Evolutionary conservation across 2,113 vertebrate species (phyloP).

Genomic region (Theristicus caerulescens): DNA sequence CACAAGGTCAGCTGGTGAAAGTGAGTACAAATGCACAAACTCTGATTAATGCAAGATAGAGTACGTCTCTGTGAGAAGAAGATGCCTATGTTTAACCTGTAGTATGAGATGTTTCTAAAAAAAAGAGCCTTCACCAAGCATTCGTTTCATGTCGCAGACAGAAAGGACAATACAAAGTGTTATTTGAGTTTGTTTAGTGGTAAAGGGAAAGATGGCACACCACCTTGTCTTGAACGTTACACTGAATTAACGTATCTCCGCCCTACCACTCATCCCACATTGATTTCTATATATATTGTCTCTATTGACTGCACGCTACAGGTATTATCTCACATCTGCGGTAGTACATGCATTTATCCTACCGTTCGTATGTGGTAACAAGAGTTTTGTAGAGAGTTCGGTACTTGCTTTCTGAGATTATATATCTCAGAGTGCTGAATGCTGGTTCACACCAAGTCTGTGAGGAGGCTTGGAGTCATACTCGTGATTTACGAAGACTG

Average conservation of each 20-base stretch:
- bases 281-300: background rate
- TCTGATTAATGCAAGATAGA: background rate
- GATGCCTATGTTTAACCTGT: background rate
- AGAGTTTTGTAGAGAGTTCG: conserved; percentile 51
- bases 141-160: background rate
- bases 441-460: conserved; percentile 63
- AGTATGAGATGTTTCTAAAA: background rate
- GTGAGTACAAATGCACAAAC: background rate
- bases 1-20: background rate
- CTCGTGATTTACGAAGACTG: conserved; percentile 60
- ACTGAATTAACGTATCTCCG: background rate
- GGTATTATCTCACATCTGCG: conserved; percentile 78
- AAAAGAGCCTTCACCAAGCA: background rate
- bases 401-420: conserved; percentile 59
- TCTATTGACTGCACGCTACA: background rate
- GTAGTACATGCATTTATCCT: conserved; percentile 49
- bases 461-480: conserved; percentile 52
- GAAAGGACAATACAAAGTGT: background rate
- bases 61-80: background rate
- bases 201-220: background rate
- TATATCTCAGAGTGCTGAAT: conserved; percentile 48
- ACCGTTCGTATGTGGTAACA: conserved; percentile 67
- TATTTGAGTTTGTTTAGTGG: conserved; percentile 10
- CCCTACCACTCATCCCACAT: background rate
- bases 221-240: background rate